These are phyloP conservation scores for Eulimnadia texana DNA, from an alignment of 1,140 invertebrate genomes.

Conservation along the genomic window DNA sequence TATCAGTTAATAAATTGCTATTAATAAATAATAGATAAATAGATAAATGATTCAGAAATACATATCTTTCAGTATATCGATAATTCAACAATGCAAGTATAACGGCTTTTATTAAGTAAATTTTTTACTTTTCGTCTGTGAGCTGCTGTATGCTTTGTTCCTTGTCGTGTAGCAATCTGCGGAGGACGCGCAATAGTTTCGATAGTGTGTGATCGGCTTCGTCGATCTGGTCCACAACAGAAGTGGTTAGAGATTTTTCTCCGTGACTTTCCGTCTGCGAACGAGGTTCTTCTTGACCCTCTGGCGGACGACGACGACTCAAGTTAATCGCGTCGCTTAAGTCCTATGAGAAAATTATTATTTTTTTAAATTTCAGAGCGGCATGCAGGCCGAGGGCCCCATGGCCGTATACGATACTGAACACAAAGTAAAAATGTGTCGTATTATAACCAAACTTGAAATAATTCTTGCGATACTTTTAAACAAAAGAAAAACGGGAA, in stretches of 20 bases:
- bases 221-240: slow-evolving; percentile 11
- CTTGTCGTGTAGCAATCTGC: neutral
- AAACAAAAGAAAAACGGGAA: no score
- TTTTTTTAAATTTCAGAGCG: neutral
- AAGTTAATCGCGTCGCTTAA: slow-evolving; percentile 13
- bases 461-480: no score
- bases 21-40: no score
- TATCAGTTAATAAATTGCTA: neutral
- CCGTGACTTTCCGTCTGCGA: neutral
- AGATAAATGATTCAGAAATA: no score
- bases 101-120: no score
- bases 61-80: no score
- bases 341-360: neutral
- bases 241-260: neutral
- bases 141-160: neutral
- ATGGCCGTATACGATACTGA: no score
- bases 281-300: slow-evolving; percentile 10
- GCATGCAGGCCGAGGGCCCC: neutral
- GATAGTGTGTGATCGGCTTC: slow-evolving; percentile 10
- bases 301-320: slow-evolving; percentile 4
- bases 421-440: neutral
- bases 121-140: slow-evolving; percentile 7
- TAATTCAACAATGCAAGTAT: no score
- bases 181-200: slow-evolving; percentile 2
- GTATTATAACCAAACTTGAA: neutral